Base-by-base conservation (phyloP, 2,888 invertebrate genomes). In the Aphidius colemani region DNA sequence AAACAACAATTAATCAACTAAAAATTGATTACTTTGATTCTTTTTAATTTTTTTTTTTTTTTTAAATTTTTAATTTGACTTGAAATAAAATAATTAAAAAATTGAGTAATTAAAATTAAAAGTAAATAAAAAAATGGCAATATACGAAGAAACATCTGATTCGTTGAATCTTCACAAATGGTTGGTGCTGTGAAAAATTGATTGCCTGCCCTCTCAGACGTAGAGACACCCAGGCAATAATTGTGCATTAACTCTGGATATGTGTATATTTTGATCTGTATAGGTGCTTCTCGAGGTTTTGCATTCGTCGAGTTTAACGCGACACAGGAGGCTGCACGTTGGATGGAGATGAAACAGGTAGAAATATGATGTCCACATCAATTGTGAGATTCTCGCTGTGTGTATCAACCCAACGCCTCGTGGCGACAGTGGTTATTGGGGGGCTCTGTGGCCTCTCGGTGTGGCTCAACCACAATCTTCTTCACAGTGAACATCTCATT, bases 281-380 rank as follows among this genome's bases (percentile, higher is more conserved):
- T 89, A 93, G 94, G 94, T 88, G 89, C 90, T 84, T 92, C 93
- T 85, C 86, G 90, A 79, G 90, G 90, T 74, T 90, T 90, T 85
- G 90, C 89, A 80, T 90, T 91, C 89, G 93, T 95, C 87, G 95
- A 96, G 88, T 96, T 96, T 89, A 88, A 90, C 84, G 90, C 91
- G 84, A 88, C 92, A 83, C 88, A 89, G 83, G 94, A 94, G 86
- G 94, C 95, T 80, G 89, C 89, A 83, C 89, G 89, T 83, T 95
- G 95, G 94, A 95, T 95, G 92, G 94, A 94, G 84, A 87, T 89
- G 85, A 93, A 93, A 87, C 91, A 94, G 90, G 93, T 92, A 89
- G 82, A 81, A 82, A 74, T 13, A 53, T 41, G 74, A 79, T 79
- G 79, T 79, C 80, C 76, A 79, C 63, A 62, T 66, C 63, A n/a